Base-by-base conservation (phyloP, 2,888 invertebrate genomes). In the Sinopyrophorus schimmeli region DNA sequence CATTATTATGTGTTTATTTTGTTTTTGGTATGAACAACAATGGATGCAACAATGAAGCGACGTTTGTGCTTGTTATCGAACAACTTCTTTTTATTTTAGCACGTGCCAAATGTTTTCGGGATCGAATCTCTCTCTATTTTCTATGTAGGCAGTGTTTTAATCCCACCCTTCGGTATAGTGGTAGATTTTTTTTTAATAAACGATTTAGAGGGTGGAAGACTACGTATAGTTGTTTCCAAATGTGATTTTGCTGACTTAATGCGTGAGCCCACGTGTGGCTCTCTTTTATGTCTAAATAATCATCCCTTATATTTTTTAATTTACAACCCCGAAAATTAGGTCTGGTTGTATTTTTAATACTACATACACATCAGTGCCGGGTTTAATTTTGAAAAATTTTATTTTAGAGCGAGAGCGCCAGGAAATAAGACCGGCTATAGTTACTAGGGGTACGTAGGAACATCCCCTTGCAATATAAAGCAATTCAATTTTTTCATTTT, bases 1-100 rank as follows among this genome's bases (percentile, higher is more conserved):
- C 55, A 57, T 59, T 57, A 59, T 55, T 53, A 54, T 54, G 57
- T 59, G 55, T 57, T 59, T 59, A 59, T 57, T 57, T 57, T 54
- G 56, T 57, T 58, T 57, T 49, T 53, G 41, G 56, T 47, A 35
- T 40, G 21, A 30, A 28, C 44, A 46, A 59, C 57, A 59, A 59
- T 54, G 50, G 38, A 16, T 30, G 41, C 39, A 47, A 55, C 55
- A 55, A 55, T 38, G 50, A 30, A 49, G 39, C 50, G 39, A 34
- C 41, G 47, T 15, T 31, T 47, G 26, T 32, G 42, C 46, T 47
- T 42, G 47, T 52, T 47, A 47, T 44, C 50, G 32, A 21, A 27
- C 54, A 27, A 42, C 38, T 26, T 37, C 27, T 38, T 14, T 47
- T 47, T 42, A 26, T 47, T 35, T 12, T 6, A 38, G 18, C 42